A percentile compares a stretch with the other conserved stretches of the same genome.
Evolutionary conservation across 2,888 invertebrate genomes (phyloP).

Genomic region (Apodemia hepburni): DNA sequence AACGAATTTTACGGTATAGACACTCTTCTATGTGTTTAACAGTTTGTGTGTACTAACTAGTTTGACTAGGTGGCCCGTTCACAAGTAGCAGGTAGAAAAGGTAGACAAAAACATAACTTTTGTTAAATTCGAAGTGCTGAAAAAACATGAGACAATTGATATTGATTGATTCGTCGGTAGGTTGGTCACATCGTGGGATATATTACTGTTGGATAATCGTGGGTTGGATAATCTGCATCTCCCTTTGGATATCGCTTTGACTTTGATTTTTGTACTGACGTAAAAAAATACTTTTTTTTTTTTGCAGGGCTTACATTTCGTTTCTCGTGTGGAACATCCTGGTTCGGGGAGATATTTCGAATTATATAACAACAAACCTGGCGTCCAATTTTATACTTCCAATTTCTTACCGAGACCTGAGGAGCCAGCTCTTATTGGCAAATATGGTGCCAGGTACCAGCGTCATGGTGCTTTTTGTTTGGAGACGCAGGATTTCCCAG

Average conservation of each 20-base stretch:
- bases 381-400: slow-evolving; percentile 93
- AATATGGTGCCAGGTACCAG: slow-evolving; percentile 76
- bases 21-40: no score
- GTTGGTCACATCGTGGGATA: not conserved
- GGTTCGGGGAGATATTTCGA: slow-evolving; percentile 87
- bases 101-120: no score
- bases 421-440: slow-evolving; percentile 57
- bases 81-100: no score
- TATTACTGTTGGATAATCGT: not conserved
- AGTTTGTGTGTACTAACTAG: no score
- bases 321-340: slow-evolving; percentile 82
- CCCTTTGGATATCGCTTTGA: no score
- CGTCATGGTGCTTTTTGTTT: slow-evolving; percentile 91
- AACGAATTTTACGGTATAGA: no score
- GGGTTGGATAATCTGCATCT: no score
- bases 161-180: no score
- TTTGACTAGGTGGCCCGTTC: no score
- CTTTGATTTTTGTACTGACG: not conserved
- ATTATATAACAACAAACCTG: slow-evolving; percentile 92
- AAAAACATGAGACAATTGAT: no score
- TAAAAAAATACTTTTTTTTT: not conserved
- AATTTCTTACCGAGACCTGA: slow-evolving; percentile 83
- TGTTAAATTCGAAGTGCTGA: no score
- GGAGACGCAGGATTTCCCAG: slow-evolving; percentile 95
- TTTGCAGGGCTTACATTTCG: slow-evolving; percentile 52